phyloP scores from a whole-genome alignment of 2,113 vertebrate genomes.

The Protobothrops flavoviridis region DNA sequence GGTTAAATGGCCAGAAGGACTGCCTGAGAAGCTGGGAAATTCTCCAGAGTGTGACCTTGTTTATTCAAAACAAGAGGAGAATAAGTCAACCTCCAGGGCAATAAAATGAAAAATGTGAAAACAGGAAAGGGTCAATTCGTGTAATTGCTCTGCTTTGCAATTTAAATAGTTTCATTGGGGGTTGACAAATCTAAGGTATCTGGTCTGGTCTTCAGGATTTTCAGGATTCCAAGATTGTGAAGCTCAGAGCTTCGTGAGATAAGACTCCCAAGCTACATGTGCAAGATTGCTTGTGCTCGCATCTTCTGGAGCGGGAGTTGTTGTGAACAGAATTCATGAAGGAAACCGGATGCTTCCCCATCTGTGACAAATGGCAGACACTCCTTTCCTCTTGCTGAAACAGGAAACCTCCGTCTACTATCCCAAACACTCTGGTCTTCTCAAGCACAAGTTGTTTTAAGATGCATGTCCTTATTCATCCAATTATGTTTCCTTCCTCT shows the following conservation, averaged over 20 bases:
- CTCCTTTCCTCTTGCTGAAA: not conserved
- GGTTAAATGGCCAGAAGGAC: conserved; percentile 36
- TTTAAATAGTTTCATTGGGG: conserved; percentile 4
- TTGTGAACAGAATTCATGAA: not conserved
- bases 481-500: not conserved
- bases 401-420: not conserved
- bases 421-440: not conserved
- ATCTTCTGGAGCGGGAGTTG: not conserved
- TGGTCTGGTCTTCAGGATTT: not conserved
- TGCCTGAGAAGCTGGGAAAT: conserved; percentile 56
- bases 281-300: not conserved
- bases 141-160: conserved; percentile 36
- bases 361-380: not conserved
- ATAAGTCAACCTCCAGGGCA: conserved; percentile 47
- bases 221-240: not conserved
- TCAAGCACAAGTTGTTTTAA: not conserved
- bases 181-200: not conserved
- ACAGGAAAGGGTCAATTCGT: conserved; percentile 65
- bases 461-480: not conserved
- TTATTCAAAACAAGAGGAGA: conserved; percentile 60
- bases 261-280: not conserved
- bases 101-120: conserved; percentile 51
- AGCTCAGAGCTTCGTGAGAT: not conserved
- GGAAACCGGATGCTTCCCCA: not conserved
- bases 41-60: conserved; percentile 56